Evolutionary conservation across 1,140 invertebrate species (phyloP).

Genomic region (Lepidurus couesii): DNA sequence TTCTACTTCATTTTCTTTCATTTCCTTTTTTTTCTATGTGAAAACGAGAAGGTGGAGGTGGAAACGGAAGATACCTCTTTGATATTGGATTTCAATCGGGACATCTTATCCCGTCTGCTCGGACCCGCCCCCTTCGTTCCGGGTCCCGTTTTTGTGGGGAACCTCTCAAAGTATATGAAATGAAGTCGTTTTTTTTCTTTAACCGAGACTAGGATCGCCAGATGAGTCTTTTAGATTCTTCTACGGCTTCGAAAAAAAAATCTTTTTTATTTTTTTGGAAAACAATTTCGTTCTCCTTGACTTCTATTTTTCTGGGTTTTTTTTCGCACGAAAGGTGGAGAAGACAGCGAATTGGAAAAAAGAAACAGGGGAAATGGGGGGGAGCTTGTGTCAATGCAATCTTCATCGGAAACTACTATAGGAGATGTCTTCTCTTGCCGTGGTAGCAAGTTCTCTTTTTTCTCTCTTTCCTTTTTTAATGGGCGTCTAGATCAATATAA

Average conservation of each 20-base stretch:
- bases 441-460: background rate
- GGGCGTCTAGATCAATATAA: constrained; percentile 22
- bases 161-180: background rate
- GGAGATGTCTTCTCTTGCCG: background rate
- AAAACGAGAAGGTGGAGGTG: no score
- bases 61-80: background rate
- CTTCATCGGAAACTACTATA: background rate
- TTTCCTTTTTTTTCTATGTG: background rate
- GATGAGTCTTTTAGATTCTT: background rate
- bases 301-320: background rate
- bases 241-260: background rate
- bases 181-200: constrained; percentile 5
- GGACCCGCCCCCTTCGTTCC: background rate
- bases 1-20: no score
- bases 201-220: background rate
- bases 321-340: background rate
- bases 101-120: background rate
- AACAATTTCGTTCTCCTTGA: background rate
- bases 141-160: background rate
- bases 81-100: constrained; percentile 16
- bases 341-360: background rate
- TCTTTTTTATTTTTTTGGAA: background rate
- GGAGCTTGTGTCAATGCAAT: constrained; percentile 4
- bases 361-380: background rate
- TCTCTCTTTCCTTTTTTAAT: background rate